phyloP scores from a whole-genome alignment of 2,888 invertebrate genomes.

The Nebria brevicollis region DNA sequence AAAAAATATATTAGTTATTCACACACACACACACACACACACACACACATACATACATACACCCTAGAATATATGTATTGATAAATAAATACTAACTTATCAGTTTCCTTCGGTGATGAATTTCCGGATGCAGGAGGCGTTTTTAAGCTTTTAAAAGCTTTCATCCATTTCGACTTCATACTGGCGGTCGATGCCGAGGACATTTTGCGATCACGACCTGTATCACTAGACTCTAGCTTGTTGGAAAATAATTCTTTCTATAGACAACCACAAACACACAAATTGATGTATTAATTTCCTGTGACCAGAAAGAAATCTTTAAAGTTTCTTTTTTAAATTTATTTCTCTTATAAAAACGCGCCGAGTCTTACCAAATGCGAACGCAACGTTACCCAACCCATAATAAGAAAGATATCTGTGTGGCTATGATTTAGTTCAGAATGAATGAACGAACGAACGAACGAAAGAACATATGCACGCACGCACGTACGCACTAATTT shows the following conservation, averaged over 20 bases:
- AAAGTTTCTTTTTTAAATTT: too few species aligned
- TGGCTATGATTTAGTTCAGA: too few species aligned
- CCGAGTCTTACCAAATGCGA: conserved; percentile 68
- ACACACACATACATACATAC: not conserved
- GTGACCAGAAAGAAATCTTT: not conserved
- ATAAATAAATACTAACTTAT: conserved; percentile 69
- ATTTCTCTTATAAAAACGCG: not conserved
- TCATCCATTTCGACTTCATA: conserved; percentile 98
- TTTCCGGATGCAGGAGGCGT: conserved; percentile 69
- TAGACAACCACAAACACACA: conserved; percentile 55
- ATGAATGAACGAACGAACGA: too few species aligned
- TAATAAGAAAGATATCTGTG: conserved; percentile 50
- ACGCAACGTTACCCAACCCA: conserved; percentile 70
- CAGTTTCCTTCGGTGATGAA: conserved; percentile 64
- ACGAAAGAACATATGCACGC: too few species aligned
- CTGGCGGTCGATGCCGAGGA: conserved; percentile 86
- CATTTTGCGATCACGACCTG: conserved; percentile 82
- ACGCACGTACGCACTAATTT: not conserved
- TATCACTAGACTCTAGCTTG: conserved; percentile 73
- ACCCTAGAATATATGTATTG: not conserved
- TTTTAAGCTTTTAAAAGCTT: conserved; percentile 94
- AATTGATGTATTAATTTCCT: too few species aligned
- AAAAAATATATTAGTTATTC: not conserved
- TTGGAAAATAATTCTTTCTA: conserved; percentile 88
- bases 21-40: not conserved